phyloP scores from a whole-genome alignment of 2,888 invertebrate species.

The Melanotus villosus region DNA sequence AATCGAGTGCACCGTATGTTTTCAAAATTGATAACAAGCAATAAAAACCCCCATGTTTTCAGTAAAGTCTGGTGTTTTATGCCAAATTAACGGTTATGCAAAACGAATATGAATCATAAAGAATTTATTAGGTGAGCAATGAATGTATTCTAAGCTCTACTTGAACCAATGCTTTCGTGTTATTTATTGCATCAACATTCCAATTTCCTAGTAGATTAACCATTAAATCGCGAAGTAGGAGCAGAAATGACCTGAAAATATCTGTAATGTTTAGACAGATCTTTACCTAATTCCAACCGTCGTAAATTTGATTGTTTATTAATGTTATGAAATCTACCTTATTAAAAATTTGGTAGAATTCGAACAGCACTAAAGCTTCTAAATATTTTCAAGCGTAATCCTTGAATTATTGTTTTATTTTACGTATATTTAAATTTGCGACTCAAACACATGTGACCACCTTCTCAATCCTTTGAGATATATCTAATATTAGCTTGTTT shows the following conservation, averaged over 20 bases:
- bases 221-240: background rate
- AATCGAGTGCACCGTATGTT: too few species aligned
- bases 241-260: conserved; percentile 1
- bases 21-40: too few species aligned
- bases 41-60: conserved; percentile 5
- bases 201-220: background rate
- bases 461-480: background rate
- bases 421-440: conserved; percentile 4
- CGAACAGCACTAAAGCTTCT: too few species aligned
- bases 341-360: background rate
- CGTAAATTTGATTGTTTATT: background rate
- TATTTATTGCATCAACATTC: background rate
- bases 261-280: background rate
- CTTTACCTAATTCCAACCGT: background rate
- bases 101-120: conserved; percentile 27
- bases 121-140: conserved; percentile 10
- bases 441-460: conserved; percentile 1
- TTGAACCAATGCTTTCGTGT: background rate
- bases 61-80: conserved; percentile 15
- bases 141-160: conserved; percentile 2
- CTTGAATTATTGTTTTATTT: background rate
- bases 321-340: conserved; percentile 8
- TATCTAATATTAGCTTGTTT: conserved; percentile 16
- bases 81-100: conserved; percentile 37
- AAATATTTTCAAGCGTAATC: background rate